Base-by-base conservation (phyloP, 2,113 vertebrate species). In the Anthoscopus minutus region DNA sequence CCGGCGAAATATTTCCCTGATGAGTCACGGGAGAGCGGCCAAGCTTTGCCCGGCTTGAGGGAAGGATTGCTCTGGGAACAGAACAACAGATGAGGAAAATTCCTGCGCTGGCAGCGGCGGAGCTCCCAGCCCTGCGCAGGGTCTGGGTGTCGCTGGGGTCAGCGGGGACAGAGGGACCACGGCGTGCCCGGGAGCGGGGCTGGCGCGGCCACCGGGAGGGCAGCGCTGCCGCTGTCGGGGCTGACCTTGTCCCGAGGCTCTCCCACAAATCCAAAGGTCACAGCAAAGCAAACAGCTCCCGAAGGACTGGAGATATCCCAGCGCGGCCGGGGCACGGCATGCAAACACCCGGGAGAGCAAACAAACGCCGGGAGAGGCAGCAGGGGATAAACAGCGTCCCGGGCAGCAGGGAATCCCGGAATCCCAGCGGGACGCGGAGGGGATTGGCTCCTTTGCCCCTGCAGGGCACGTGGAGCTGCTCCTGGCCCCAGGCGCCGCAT, bases 391-490 rank as follows among this genome's bases (percentile, higher is more conserved):
- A n/a, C n/a, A n/a, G n/a, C n/a, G n/a, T 22, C 17, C 12, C 8
- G 57, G 60, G 48, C 81, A 11, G 17, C 44, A 8, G 76, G 33
- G 67, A 73, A 73, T 28, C 44, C n/a, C 33, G 86, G 86, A 71
- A 21, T 14, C n/a, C 14, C 69, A 6, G 57, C 2, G 6, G 47
- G 20, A 13, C 61, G 14, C 2, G 53, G 37, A 77, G 37, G 45
- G 72, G 62, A 51, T 7, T 28, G 45, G 16, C 9, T 2, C 31
- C 45, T 35, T 58, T 44, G 61, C 31, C 2, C 37, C n/a, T n/a
- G n/a, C 4, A 2, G 61, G 25, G 2, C 0, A 19, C 1, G 0
- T 33, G 47, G 5, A 33, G 70, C 4, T 42, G 70, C 24, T 30
- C 15, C 35, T 44, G 25, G 13, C 54, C 42, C 25, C 20, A 5